Percentiles rank a stretch among this genome's conserved stretches.
These are phyloP conservation scores for Leptodactylus fuscus DNA, from an alignment of 2,113 vertebrate genomes.

Conservation along the genomic window DNA sequence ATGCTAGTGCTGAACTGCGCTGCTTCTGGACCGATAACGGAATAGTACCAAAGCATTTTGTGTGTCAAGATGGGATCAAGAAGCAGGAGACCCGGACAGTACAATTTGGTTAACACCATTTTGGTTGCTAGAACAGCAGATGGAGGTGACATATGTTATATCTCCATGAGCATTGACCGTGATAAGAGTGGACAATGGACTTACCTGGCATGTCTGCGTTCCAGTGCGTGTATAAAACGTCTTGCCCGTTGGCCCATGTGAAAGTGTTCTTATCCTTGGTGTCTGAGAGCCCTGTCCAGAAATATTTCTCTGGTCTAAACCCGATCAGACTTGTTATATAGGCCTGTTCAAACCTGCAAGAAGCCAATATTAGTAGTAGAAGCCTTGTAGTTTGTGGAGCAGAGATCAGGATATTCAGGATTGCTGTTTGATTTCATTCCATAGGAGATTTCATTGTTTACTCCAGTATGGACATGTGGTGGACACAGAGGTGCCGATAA, in stretches of 20 bases:
- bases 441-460: no score
- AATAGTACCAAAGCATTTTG: no score
- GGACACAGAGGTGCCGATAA: no score
- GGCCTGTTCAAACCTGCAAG: slow-evolving; percentile 90
- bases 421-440: no score
- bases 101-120: neutral
- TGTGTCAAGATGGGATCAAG: no score
- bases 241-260: slow-evolving; percentile 76
- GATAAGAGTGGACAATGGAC: neutral
- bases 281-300: slow-evolving; percentile 94
- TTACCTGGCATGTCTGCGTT: slow-evolving; percentile 92
- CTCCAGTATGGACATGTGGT: no score
- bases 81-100: no score
- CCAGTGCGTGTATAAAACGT: slow-evolving; percentile 91
- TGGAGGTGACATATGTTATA: no score
- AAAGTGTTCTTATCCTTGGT: slow-evolving; percentile 75
- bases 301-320: slow-evolving; percentile 87
- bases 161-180: neutral
- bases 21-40: no score
- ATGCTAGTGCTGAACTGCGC: no score
- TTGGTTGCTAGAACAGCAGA: neutral
- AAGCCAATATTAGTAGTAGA: neutral
- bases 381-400: no score
- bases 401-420: no score
- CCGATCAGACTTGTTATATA: slow-evolving; percentile 91